phyloP scores from a whole-genome alignment of 1,140 invertebrate species.

The Aporrectodea caliginosa region DNA sequence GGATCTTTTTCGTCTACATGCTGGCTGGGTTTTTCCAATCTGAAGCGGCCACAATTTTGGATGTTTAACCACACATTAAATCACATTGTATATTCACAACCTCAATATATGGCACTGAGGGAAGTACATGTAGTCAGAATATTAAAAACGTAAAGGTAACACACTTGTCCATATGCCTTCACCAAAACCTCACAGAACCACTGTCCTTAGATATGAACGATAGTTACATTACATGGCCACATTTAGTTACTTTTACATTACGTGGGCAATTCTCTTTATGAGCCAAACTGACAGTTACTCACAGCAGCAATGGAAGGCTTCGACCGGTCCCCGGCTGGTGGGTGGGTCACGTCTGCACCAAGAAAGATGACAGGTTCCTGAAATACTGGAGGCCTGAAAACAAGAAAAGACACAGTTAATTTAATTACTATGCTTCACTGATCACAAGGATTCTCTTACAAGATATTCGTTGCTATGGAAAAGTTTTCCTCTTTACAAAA shows the following conservation, averaged over 20 bases:
- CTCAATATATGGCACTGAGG: too few relatives aligned
- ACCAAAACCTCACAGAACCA: too few relatives aligned
- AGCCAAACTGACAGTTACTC: slow-evolving; percentile 34
- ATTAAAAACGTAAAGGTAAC: neutral
- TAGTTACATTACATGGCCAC: too few relatives aligned
- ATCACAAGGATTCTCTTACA: neutral
- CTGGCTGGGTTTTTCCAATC: too few relatives aligned
- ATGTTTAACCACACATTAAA: too few relatives aligned
- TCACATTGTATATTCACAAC: too few relatives aligned
- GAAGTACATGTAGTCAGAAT: neutral
- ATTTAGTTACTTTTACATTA: too few relatives aligned
- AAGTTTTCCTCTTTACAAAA: neutral
- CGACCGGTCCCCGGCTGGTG: slow-evolving; percentile 97
- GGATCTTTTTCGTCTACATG: too few relatives aligned
- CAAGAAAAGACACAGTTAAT: too few relatives aligned
- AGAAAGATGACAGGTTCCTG: slow-evolving; percentile 99
- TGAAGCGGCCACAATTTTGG: too few relatives aligned
- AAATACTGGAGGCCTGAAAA: slow-evolving; percentile 72
- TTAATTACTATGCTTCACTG: neutral
- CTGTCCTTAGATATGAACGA: too few relatives aligned
- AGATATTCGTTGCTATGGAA: neutral
- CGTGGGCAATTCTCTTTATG: neutral
- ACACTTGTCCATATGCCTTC: neutral
- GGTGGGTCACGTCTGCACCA: slow-evolving; percentile 98
- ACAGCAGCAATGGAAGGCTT: slow-evolving; percentile 97